Evolutionary conservation across 1,140 invertebrate genomes (phyloP).

Genomic region (Drosophila punjabiensis): DNA sequence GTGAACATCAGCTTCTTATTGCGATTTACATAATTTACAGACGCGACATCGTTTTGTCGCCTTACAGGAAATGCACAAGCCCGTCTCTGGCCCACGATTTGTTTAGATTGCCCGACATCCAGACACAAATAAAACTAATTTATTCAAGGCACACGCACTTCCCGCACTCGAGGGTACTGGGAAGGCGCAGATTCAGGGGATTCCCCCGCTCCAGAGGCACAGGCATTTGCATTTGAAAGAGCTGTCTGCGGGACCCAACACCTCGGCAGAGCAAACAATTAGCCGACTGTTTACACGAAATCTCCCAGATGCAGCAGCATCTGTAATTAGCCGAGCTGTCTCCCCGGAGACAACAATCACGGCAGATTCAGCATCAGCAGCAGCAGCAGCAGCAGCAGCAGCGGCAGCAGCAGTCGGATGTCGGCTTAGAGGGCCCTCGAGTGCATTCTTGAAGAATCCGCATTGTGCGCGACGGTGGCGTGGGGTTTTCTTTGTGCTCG

Average conservation of each 20-base stretch:
- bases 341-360: conserved; percentile 52
- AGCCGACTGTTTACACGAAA: conserved; percentile 69
- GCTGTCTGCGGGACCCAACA: conserved; percentile 62
- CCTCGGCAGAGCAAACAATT: conserved; percentile 69
- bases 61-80: conserved; percentile 71
- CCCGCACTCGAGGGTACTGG: conserved; percentile 1
- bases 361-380: conserved; percentile 20
- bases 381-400: conserved; percentile 14
- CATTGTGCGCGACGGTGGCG: conserved; percentile 33
- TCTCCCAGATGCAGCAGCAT: conserved; percentile 48
- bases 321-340: conserved; percentile 68
- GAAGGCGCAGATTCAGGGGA: neutral
- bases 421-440: conserved; percentile 46
- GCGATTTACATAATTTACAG: conserved; percentile 75
- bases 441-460: conserved; percentile 35
- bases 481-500: conserved; percentile 46
- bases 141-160: conserved; percentile 55
- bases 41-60: conserved; percentile 55
- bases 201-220: conserved; percentile 13
- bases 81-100: conserved; percentile 61
- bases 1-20: conserved; percentile 52
- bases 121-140: conserved; percentile 74
- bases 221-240: conserved; percentile 74
- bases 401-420: conserved; percentile 33
- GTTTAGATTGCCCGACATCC: conserved; percentile 62